phyloP scores from a whole-genome alignment of 1,140 invertebrate species.

The roundworm (Caenorhabditis elegans) region WBcel235 BX284604.4:15104001-15104500 shows the following conservation, averaged over 20 bases:
- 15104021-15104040: too few relatives aligned
- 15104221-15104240: not conserved
- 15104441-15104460: slow-evolving; percentile 7
- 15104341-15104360: not conserved
- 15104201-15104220: slow-evolving; percentile 31
- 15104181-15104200: slow-evolving; percentile 39
- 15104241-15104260: not conserved
- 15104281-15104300: not conserved
- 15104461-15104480: slow-evolving; percentile 3
- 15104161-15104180: slow-evolving; percentile 27
- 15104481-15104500: too few relatives aligned
- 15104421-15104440: not conserved
- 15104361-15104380: not conserved
- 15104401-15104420: not conserved
- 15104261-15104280: slow-evolving; percentile 6
- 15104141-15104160: slow-evolving; percentile 23
- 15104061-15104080: not conserved
- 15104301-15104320: not conserved
- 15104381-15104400: slow-evolving; percentile 1
- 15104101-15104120: too few relatives aligned
- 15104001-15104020: too few relatives aligned
- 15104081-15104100: too few relatives aligned
- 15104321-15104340: not conserved
- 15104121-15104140: not conserved
- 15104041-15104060: too few relatives aligned